phyloP scores from a whole-genome alignment of 2,888 invertebrate genomes.

The Coleophora deauratella region DNA sequence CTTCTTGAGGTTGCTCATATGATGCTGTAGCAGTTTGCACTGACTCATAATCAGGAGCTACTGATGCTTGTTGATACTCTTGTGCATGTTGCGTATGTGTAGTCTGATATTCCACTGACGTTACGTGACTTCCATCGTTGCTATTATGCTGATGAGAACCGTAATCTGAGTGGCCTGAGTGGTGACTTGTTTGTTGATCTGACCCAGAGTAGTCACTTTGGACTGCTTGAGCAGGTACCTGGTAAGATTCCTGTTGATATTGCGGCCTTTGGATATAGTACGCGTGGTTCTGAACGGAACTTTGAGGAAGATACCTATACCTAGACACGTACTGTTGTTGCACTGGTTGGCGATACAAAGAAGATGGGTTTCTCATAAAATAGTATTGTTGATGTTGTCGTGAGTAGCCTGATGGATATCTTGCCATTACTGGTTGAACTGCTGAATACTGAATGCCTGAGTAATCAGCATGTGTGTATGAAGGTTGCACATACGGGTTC shows the following conservation, averaged over 20 bases:
- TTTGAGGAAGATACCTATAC: constrained; percentile 46
- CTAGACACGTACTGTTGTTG: constrained; percentile 50
- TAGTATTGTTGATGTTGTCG: constrained; percentile 38
- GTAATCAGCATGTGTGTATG: constrained; percentile 56
- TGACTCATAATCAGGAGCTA: constrained; percentile 25
- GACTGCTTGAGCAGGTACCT: too few species aligned
- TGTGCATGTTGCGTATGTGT: constrained; percentile 16
- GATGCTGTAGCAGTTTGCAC: constrained; percentile 21
- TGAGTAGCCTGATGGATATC: constrained; percentile 48
- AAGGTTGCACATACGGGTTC: constrained; percentile 49
- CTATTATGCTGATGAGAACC: not conserved
- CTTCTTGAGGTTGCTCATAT: constrained; percentile 24
- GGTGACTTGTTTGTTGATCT: constrained; percentile 20
- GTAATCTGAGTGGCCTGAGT: constrained; percentile 3
- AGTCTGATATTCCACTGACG: constrained; percentile 23
- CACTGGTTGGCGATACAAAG: constrained; percentile 40
- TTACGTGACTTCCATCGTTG: constrained; percentile 3
- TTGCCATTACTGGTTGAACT: constrained; percentile 65
- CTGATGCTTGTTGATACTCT: constrained; percentile 16
- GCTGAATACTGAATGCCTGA: constrained; percentile 65
- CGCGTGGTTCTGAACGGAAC: constrained; percentile 31
- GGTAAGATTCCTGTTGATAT: constrained; percentile 30
- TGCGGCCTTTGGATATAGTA: constrained; percentile 47
- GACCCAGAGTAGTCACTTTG: too few species aligned
- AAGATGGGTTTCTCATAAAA: constrained; percentile 37